These are phyloP conservation scores for Celastrina argiolus DNA, from an alignment of 2,888 invertebrate genomes.

Conservation along the genomic window DNA sequence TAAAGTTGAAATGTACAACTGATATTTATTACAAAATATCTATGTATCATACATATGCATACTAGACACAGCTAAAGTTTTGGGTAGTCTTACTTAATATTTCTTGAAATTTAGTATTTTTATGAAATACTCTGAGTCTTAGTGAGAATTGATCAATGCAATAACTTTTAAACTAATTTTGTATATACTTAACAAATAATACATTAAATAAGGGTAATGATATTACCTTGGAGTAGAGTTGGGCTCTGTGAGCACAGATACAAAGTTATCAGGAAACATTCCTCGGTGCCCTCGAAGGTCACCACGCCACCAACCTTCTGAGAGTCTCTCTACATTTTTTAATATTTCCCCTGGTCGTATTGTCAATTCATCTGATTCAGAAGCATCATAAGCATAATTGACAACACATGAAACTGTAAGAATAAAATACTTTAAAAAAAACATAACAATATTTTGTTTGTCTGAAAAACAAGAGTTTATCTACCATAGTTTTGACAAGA, in stretches of 20 bases:
- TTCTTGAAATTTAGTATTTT: no score
- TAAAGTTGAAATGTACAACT: no score
- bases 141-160: no score
- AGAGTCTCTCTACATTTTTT: slow-evolving; percentile 85
- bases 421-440: slow-evolving; percentile 26
- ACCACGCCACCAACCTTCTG: slow-evolving; percentile 96
- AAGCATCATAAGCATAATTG: slow-evolving; percentile 91
- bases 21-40: no score
- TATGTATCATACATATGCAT: no score
- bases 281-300: slow-evolving; percentile 87
- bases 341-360: slow-evolving; percentile 90
- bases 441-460: background rate
- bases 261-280: slow-evolving; percentile 96
- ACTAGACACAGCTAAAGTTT: no score
- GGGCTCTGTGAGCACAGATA: slow-evolving; percentile 78
- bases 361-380: slow-evolving; percentile 90
- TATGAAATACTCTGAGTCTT: no score
- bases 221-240: slow-evolving; percentile 58
- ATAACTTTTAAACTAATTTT: no score
- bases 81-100: no score
- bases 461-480: background rate
- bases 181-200: no score
- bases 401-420: slow-evolving; percentile 86
- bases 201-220: background rate
- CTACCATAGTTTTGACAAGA: background rate